phyloP scores from a whole-genome alignment of 2,113 vertebrate species.

The Pavo muticus region DNA sequence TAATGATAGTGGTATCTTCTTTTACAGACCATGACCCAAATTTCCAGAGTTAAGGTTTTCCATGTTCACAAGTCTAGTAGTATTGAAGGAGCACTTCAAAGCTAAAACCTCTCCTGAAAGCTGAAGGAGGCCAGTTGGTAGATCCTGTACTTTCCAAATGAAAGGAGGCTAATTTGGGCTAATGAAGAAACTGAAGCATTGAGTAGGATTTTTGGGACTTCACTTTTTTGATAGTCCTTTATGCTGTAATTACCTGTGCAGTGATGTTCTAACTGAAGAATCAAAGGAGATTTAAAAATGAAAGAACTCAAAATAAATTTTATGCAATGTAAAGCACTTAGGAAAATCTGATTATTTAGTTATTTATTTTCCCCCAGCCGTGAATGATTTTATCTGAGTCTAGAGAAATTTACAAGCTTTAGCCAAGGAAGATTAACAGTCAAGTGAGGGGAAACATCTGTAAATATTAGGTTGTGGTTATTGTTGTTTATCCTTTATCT shows the following conservation, averaged over 20 bases:
- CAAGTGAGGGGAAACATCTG: background rate
- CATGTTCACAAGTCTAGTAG: background rate
- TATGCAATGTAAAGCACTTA: background rate
- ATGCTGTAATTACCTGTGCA: background rate
- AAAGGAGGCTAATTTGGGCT: background rate
- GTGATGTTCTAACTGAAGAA: background rate
- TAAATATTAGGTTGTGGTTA: background rate
- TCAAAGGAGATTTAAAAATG: background rate
- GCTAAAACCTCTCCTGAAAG: background rate
- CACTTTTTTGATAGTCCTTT: background rate
- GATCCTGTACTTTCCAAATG: background rate
- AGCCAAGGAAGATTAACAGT: background rate
- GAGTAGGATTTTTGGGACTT: fast-evolving
- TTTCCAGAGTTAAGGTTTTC: background rate
- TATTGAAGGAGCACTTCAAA: background rate
- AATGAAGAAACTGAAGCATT: background rate
- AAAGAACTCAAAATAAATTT: background rate
- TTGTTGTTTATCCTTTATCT: background rate
- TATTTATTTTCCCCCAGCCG: background rate
- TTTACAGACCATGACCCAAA: fast-evolving
- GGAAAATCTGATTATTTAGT: background rate
- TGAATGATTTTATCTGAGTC: background rate
- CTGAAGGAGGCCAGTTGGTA: background rate
- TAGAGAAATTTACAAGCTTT: background rate
- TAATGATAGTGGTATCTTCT: fast-evolving